These are phyloP conservation scores for Pseudolycoriella hygida DNA, from an alignment of 2,888 invertebrate species.

Conservation along the genomic window DNA sequence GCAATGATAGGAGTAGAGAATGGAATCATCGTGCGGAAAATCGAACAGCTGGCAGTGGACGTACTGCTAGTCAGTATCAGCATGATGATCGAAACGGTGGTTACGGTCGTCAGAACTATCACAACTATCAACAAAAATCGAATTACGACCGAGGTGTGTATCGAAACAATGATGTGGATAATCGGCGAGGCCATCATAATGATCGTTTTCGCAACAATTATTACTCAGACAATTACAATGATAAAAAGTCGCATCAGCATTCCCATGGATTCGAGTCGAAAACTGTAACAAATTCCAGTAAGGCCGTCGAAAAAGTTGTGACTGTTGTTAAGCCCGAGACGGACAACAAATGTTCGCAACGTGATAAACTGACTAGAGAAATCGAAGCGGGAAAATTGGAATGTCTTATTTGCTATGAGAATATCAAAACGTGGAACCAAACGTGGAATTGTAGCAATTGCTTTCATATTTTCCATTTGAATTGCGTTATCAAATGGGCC, in stretches of 20 bases:
- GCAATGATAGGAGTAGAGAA: not conserved
- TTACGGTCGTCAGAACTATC: not conserved
- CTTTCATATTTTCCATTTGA: constrained; percentile 81
- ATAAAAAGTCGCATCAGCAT: not conserved
- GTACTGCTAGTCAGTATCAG: constrained; percentile 2
- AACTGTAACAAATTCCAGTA: not conserved
- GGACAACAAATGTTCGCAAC: constrained; percentile 36
- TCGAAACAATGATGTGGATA: not conserved
- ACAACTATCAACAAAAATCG: constrained; percentile 1
- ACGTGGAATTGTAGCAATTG: constrained; percentile 88
- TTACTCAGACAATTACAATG: not conserved
- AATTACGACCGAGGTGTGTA: not conserved
- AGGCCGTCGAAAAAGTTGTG: not conserved
- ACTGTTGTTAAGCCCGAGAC: not conserved
- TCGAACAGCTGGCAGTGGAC: not conserved
- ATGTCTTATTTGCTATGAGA: constrained; percentile 88
- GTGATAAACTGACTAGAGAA: constrained; percentile 70
- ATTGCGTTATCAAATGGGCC: constrained; percentile 86
- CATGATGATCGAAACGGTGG: not conserved
- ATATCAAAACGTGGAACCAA: constrained; percentile 57
- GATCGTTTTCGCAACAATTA: not conserved
- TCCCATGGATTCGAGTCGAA: not conserved
- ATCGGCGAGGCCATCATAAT: not conserved
- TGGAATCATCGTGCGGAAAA: not conserved
- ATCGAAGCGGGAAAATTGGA: constrained; percentile 67